Percentiles rank a stretch among this genome's conserved stretches.
Evolutionary conservation across 2,113 vertebrate species (phyloP).

Genomic region (Lipophrys pholis): DNA sequence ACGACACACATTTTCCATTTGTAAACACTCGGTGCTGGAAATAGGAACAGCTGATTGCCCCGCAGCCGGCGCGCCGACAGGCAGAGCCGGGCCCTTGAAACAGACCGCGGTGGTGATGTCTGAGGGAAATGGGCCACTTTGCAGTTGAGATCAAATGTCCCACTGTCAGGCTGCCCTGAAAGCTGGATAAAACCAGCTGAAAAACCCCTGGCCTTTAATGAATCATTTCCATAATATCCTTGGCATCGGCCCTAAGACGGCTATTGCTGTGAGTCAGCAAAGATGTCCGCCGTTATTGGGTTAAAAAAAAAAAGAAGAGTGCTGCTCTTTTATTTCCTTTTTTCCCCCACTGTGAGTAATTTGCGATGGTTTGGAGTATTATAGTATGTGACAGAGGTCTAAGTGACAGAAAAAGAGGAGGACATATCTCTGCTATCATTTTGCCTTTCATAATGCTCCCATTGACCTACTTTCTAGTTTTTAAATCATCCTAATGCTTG

Average conservation of each 20-base stretch:
- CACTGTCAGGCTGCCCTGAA: slow-evolving; percentile 67
- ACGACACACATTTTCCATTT: slow-evolving; percentile 73
- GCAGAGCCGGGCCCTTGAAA: slow-evolving; percentile 61
- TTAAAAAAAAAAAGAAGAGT: slow-evolving; percentile 72
- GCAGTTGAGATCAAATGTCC: slow-evolving; percentile 75
- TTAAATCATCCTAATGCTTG: slow-evolving; percentile 65
- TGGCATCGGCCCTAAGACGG: slow-evolving; percentile 70
- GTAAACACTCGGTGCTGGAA: slow-evolving; percentile 69
- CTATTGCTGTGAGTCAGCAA: slow-evolving; percentile 77
- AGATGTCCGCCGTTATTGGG: slow-evolving; percentile 68
- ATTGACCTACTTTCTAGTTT: slow-evolving; percentile 72
- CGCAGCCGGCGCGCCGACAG: slow-evolving; percentile 55
- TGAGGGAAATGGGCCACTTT: slow-evolving; percentile 73
- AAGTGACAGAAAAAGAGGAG: slow-evolving; percentile 60
- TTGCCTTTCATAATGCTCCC: slow-evolving; percentile 60
- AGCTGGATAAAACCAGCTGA: slow-evolving; percentile 72
- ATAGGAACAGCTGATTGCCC: slow-evolving; percentile 74
- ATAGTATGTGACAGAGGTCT: slow-evolving; percentile 53
- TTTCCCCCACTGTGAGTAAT: slow-evolving; percentile 51
- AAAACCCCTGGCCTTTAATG: slow-evolving; percentile 75
- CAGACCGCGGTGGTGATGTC: slow-evolving; percentile 67
- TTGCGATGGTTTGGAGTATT: slow-evolving; percentile 48
- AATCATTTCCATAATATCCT: slow-evolving; percentile 81
- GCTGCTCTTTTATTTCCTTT: slow-evolving; percentile 33
- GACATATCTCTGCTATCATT: slow-evolving; percentile 52